A percentile compares a stretch with the other conserved stretches of the same genome.
phyloP scores from a whole-genome alignment of 2,113 vertebrate genomes.

The Cavia porcellus region DNA sequence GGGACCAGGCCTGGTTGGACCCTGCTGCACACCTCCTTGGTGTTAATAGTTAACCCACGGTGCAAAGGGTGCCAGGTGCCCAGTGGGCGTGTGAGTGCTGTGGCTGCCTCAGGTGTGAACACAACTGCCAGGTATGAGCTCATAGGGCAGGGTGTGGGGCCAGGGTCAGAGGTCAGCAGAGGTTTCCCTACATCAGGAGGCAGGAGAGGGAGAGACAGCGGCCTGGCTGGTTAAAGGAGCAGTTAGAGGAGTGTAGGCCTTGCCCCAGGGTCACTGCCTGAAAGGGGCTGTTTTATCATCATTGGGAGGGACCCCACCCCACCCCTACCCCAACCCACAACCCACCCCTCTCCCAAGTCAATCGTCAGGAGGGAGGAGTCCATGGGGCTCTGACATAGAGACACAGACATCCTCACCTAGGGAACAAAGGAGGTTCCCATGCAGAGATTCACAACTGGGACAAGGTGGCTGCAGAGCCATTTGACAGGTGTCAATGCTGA shows the following conservation, averaged over 20 bases:
- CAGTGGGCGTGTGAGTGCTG: background rate
- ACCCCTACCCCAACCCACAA: background rate
- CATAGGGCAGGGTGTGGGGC: slow-evolving; percentile 30
- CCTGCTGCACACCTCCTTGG: background rate
- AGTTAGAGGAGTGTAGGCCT: background rate
- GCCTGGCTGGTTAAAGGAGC: background rate
- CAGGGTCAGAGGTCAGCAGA: slow-evolving; percentile 10
- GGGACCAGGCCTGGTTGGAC: background rate
- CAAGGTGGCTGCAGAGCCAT: background rate
- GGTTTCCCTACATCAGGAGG: background rate
- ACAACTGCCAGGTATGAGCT: slow-evolving; percentile 43
- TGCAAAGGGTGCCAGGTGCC: slow-evolving; percentile 60
- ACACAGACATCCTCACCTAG: background rate
- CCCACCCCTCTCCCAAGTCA: background rate
- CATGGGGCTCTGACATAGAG: rapidly evolving
- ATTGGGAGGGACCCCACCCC: background rate
- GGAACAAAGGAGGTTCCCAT: background rate
- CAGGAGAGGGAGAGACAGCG: background rate
- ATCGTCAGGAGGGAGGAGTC: no score
- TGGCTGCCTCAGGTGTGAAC: slow-evolving; percentile 47
- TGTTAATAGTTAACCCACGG: slow-evolving; percentile 47
- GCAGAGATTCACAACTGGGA: background rate
- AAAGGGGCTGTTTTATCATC: no score
- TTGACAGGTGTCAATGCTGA: no score
- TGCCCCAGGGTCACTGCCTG: no score